Conservation (phyloP, 2,113 vertebrate genomes). For the Tachysurus vachellii region DNA sequence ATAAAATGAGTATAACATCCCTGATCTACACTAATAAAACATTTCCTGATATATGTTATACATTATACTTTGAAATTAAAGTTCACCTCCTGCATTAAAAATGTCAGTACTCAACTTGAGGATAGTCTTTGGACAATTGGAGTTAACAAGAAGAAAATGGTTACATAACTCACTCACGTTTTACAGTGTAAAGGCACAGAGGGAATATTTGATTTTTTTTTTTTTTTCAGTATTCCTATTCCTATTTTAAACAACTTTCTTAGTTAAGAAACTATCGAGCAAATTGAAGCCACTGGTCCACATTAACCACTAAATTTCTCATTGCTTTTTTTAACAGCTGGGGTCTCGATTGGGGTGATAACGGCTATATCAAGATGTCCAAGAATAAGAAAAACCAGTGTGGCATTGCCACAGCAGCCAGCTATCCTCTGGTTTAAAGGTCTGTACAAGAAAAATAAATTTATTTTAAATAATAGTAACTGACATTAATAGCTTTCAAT, state of each 20-base stretch:
- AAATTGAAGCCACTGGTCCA: no score
- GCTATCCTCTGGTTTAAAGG: slow-evolving; percentile 75
- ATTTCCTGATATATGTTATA: no score
- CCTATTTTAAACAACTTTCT: not conserved
- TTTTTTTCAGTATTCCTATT: not conserved
- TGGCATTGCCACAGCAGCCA: slow-evolving; percentile 71
- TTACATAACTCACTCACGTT: no score
- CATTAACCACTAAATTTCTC: not conserved
- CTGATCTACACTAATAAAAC: not conserved
- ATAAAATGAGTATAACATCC: not conserved
- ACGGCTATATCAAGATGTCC: slow-evolving; percentile 77
- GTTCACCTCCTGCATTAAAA: no score
- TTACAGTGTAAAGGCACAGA: not conserved
- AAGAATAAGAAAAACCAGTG: slow-evolving; percentile 78
- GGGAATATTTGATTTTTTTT: not conserved
- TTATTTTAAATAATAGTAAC: not conserved
- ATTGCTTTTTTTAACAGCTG: slow-evolving; percentile 65
- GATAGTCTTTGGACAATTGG: no score
- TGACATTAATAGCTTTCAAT: not conserved
- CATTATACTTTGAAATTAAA: no score
- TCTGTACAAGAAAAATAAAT: not conserved
- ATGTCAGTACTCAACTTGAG: no score
- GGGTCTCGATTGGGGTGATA: slow-evolving; percentile 70
- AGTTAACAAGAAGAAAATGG: no score
- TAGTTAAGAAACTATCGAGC: not conserved